These are phyloP conservation scores for Stenodera caucasica DNA, from an alignment of 2,888 invertebrate species.

Conservation along the genomic window DNA sequence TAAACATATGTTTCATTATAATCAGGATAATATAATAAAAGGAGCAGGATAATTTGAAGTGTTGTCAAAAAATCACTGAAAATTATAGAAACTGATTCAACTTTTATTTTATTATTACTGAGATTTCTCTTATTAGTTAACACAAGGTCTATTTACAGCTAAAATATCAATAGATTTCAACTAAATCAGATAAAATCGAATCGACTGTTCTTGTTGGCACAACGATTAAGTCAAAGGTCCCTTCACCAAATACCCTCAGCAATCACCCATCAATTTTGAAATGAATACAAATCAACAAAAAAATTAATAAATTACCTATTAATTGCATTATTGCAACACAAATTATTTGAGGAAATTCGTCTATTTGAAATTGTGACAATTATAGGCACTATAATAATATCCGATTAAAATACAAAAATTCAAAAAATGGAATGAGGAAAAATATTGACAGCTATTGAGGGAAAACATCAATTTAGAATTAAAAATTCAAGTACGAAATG, in stretches of 20 bases:
- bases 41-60: not conserved
- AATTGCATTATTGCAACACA: not conserved
- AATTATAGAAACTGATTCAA: conserved; percentile 3
- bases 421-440: conserved; percentile 6
- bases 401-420: not conserved
- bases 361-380: not conserved
- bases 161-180: not conserved
- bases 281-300: not conserved
- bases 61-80: not conserved
- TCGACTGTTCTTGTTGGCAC: not conserved
- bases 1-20: not conserved
- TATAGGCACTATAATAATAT: conserved; percentile 6
- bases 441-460: not conserved
- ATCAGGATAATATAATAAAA: not conserved
- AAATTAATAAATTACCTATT: not conserved
- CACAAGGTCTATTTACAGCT: conserved; percentile 8
- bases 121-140: not conserved
- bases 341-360: not conserved
- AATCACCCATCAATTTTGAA: not conserved
- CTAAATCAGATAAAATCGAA: not conserved
- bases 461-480: conserved; percentile 44
- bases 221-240: conserved; percentile 8
- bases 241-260: conserved; percentile 1
- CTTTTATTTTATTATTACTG: not conserved
- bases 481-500: conserved; percentile 43